Base-by-base conservation (phyloP, 2,888 invertebrate genomes). In the Apodemia duryi region DNA sequence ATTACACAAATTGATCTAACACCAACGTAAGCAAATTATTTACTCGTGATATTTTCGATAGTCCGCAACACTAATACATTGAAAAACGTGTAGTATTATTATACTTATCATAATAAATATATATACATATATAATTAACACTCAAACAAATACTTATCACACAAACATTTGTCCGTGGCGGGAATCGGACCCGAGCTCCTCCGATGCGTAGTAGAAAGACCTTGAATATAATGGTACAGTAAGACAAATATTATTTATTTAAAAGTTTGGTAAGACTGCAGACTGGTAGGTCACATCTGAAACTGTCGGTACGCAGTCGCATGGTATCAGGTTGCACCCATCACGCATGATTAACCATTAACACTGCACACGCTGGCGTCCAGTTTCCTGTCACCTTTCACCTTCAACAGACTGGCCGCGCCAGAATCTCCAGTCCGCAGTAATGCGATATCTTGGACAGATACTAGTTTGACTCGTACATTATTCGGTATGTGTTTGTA, bases 321-420 rank as follows among this genome's bases (percentile, higher is more conserved):
- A 29, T 11, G 54, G 29, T 54, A 29, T 54, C 54, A 11, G 54
- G 11, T 54, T 28, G 4, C 54, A 7, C 28, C 21, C 29, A 54
- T 54, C 54, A 54, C 54, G 29, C 54, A 29, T 54, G 54, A 54
- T 54, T 54, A 29, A 32, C 28, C 54, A 52, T 28, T 7, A 54
- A 29, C 46, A 46, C 28, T 29, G 54, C 5, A 9, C 54, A 10
- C 29, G 32, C 54, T 29, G 54, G 54, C 54, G 28, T 54, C 54
- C 29, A 29, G 28, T 52, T 54, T 29, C 57, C 57, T 57, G 29
- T 57, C 57, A 57, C 57, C 57, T 57, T 57, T 57, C 57, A 57
- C 57, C 57, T 57, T 57, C 57, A 57, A 32, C 32, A 13, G n/a
- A 57, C 32, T 57, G 57, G 57, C 57, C 32, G 32, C 49, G 49